Conservation (phyloP, 2,113 vertebrate species). For the Typhlomys cinereus region DNA sequence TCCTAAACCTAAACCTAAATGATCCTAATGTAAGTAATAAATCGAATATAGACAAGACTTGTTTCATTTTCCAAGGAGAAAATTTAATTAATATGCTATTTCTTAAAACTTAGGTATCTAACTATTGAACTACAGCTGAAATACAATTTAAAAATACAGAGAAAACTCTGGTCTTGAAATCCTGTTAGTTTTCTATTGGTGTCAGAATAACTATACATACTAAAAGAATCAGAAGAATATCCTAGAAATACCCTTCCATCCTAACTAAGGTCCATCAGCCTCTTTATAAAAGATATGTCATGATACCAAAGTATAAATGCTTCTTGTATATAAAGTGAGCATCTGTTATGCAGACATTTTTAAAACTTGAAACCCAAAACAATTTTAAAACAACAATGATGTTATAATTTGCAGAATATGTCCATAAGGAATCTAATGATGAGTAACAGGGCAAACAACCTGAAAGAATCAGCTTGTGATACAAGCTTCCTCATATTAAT, state of each 20-base stretch:
- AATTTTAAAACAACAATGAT: slow-evolving; percentile 52
- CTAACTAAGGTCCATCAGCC: background rate
- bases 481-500: slow-evolving; percentile 79
- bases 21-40: slow-evolving; percentile 31
- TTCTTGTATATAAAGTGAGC: background rate
- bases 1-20: slow-evolving; percentile 43
- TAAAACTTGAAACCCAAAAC: slow-evolving; percentile 58
- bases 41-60: slow-evolving; percentile 26
- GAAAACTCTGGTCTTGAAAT: background rate
- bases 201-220: background rate
- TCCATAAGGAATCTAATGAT: slow-evolving; percentile 68
- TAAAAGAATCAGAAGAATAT: slow-evolving; percentile 39
- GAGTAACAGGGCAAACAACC: slow-evolving; percentile 72
- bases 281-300: background rate
- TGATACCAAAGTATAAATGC: slow-evolving; percentile 23
- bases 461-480: slow-evolving; percentile 78
- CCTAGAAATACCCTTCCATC: background rate
- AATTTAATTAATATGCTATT: slow-evolving; percentile 55
- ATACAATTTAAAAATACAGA: background rate
- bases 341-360: slow-evolving; percentile 38
- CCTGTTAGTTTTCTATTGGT: slow-evolving; percentile 2
- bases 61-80: slow-evolving; percentile 26
- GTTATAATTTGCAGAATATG: slow-evolving; percentile 52
- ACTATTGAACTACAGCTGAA: too few species aligned
- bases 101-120: slow-evolving; percentile 56